These are phyloP conservation scores for Molossus alvarezi DNA, from an alignment of 2,797 vertebrate genomes.

Conservation along the genomic window DNA sequence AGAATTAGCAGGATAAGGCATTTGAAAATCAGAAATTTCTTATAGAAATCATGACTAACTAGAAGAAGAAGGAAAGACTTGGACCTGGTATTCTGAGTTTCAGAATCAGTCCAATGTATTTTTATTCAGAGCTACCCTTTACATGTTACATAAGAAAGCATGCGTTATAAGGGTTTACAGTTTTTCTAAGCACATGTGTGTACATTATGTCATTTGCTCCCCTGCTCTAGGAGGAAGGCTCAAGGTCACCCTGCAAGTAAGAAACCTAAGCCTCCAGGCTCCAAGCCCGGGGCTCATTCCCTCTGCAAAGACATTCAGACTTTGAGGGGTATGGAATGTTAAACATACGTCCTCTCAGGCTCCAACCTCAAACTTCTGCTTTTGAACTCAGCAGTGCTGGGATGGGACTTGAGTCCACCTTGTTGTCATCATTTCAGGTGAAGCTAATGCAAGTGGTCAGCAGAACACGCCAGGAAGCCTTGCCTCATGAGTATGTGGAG, in stretches of 20 bases:
- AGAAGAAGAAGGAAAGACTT: constrained; percentile 31
- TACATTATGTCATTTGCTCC: background rate
- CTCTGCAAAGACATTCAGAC: background rate
- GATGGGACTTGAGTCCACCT: background rate
- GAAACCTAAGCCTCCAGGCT: background rate
- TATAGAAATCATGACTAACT: constrained; percentile 20
- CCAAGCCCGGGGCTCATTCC: background rate
- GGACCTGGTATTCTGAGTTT: constrained; percentile 45
- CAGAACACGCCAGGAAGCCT: background rate
- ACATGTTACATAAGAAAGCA: background rate
- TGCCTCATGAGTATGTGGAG: background rate
- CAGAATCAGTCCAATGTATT: background rate
- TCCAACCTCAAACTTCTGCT: background rate
- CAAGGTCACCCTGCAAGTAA: background rate
- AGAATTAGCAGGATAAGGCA: constrained; percentile 45
- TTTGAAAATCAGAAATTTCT: constrained; percentile 58
- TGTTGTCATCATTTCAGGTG: background rate
- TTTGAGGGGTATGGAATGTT: background rate
- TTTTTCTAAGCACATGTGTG: background rate
- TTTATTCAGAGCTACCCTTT: constrained; percentile 17
- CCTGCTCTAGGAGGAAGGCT: background rate
- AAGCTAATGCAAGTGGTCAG: background rate
- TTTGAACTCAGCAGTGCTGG: background rate
- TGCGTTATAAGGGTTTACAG: background rate
- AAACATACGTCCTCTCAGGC: background rate